Evolutionary conservation across 2,797 vertebrate genomes (phyloP), one percentile per base, ranked within the genome.

Genomic region (Gymnothorax reevesii): DNA sequence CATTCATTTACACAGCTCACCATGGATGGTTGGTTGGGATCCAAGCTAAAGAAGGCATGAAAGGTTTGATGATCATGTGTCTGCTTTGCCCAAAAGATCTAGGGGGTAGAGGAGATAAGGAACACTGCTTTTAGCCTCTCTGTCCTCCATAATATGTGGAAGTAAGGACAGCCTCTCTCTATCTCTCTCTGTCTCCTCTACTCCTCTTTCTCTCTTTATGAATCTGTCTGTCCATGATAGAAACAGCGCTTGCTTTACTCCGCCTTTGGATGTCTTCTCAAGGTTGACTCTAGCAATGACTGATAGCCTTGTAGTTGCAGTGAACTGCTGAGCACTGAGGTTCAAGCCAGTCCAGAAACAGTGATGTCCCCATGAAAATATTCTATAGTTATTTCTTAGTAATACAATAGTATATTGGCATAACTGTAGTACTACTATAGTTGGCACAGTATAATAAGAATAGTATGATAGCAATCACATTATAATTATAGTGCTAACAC

Each of bases 241-340:
- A 69, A 25, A 62, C 77, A 60, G 60, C 82, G 85, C 82, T 86
- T 86, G 85, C 71, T 83, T 86, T 83, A n/a, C 85, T 42, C 42
- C 12, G 49, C 75, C 22, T 49, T 82, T 42, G 42, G 85, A 55
- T 82, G 79, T 82, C 69, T 82, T 82, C 60, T 69, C 79, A 83
- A 54, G 79, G 59, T 79, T 52, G 22, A 54, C 85, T 82, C 79
- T 60, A 52, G 77, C 9, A 79, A 83, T 82, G 85, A 82, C 85
- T 82, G 85, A 57, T 62, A 60, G 85, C 79, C 85, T 69, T 69
- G 85, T 86, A 86, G 60, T 83, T 86, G 85, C 71, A 79, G 85
- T 83, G 71, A 82, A 54, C 79, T 64, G 62, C 85, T 83, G 85
- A 86, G 73, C 59, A 8, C 73, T 52, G 59, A 80, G 85, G 52